These are phyloP conservation scores for Candidula unifasciata DNA, from an alignment of 2,888 invertebrate species.

Conservation along the genomic window DNA sequence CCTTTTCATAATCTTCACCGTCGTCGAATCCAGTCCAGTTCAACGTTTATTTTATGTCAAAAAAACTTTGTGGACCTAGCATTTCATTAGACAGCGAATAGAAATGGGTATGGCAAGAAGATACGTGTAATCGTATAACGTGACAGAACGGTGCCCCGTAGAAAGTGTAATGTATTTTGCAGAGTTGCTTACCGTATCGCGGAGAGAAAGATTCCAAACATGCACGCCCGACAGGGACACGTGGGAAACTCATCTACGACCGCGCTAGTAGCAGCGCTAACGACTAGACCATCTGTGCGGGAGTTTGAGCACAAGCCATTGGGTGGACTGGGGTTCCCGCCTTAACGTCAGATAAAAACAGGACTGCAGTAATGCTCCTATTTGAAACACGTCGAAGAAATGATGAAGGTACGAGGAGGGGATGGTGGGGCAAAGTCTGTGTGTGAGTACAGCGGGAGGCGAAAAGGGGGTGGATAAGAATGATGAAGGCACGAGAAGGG, in stretches of 20 bases:
- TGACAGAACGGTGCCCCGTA: neutral
- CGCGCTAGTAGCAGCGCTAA: slow-evolving; percentile 4
- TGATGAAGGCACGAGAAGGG: too few species aligned
- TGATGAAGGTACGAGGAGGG: slow-evolving; percentile 22
- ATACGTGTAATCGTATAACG: neutral
- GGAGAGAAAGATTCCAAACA: neutral
- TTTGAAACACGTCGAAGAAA: neutral
- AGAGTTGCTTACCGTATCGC: neutral
- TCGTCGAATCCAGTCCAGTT: too few species aligned
- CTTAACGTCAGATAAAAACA: neutral
- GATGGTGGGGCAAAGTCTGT: neutral
- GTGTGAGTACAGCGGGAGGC: too few species aligned
- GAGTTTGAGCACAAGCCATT: neutral
- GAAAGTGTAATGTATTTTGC: slow-evolving; percentile 12
- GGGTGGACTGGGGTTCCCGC: neutral
- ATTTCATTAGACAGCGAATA: too few species aligned
- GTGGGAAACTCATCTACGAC: neutral
- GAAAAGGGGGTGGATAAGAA: too few species aligned
- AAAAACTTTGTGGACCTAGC: too few species aligned
- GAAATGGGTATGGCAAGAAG: too few species aligned
- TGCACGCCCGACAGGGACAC: neutral
- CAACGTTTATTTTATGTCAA: too few species aligned
- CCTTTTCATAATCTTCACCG: too few species aligned
- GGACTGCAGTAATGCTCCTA: neutral
- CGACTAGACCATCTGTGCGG: slow-evolving; percentile 32